phyloP scores from a whole-genome alignment of 2,888 invertebrate genomes.

The Dolichopus griseipennis region DNA sequence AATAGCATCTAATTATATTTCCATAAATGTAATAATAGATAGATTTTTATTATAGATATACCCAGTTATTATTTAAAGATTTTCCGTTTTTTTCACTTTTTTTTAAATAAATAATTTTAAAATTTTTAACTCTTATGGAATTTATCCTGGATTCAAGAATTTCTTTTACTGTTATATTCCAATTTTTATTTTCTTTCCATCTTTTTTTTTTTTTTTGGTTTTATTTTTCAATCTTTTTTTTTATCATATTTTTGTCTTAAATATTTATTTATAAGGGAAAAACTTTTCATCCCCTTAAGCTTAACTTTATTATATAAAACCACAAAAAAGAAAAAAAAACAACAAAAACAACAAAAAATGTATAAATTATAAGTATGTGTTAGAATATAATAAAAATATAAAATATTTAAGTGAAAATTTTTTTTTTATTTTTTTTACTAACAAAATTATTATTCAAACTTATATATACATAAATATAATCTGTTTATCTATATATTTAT shows the following conservation, averaged over 20 bases:
- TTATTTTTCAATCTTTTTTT: too few relatives aligned
- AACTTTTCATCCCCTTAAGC: conserved; percentile 4
- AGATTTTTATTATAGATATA: too few relatives aligned
- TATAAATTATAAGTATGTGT: neutral
- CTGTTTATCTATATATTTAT: too few relatives aligned
- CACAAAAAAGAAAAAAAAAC: too few relatives aligned
- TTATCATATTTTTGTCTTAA: too few relatives aligned
- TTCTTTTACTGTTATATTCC: neutral
- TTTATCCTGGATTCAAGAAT: neutral
- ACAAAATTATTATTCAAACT: neutral
- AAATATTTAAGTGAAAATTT: neutral
- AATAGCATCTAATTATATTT: too few relatives aligned
- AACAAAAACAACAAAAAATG: too few relatives aligned
- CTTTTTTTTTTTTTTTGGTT: too few relatives aligned
- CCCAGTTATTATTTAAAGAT: too few relatives aligned
- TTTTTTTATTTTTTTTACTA: neutral
- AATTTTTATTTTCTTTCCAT: neutral
- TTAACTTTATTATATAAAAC: neutral
- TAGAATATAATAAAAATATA: conserved; percentile 1
- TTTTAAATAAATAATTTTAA: neutral
- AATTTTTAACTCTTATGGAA: neutral
- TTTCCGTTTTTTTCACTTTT: too few relatives aligned
- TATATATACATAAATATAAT: neutral
- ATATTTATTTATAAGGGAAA: neutral
- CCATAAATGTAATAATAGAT: too few relatives aligned